phyloP scores from a whole-genome alignment of 2,888 invertebrate genomes.

The Hoplodrina blanda region DNA sequence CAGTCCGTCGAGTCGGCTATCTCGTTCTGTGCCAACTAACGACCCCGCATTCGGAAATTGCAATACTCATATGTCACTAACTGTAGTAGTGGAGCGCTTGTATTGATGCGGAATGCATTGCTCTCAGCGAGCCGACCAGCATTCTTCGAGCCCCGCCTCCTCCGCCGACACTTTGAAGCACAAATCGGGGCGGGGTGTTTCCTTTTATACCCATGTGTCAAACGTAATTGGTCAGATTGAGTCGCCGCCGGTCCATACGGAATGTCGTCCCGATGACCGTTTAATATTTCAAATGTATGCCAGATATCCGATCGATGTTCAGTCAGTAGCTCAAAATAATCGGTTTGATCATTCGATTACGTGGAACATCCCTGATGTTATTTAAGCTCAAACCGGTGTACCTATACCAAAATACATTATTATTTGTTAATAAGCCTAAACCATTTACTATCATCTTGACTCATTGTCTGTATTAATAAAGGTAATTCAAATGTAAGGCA shows the following conservation, averaged over 20 bases:
- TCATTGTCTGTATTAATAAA: not conserved
- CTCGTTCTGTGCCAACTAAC: conserved; percentile 76
- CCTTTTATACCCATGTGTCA: conserved; percentile 66
- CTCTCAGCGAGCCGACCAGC: conserved; percentile 71
- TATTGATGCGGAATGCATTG: conserved; percentile 81
- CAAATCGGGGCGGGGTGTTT: conserved; percentile 52
- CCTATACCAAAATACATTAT: not conserved
- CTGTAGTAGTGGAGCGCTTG: conserved; percentile 77
- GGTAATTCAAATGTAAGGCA: not conserved
- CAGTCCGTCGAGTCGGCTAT: conserved; percentile 73
- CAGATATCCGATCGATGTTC: conserved; percentile 56
- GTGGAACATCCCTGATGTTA: conserved; percentile 5
- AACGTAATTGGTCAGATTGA: conserved; percentile 66
- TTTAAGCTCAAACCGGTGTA: not conserved
- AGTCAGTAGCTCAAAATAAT: conserved; percentile 42
- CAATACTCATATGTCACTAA: conserved; percentile 87
- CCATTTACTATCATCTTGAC: not conserved
- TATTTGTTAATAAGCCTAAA: not conserved
- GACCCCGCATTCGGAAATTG: conserved; percentile 85
- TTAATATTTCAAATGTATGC: conserved; percentile 73
- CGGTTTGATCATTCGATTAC: conserved; percentile 27
- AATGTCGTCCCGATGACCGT: conserved; percentile 69
- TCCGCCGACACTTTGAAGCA: conserved; percentile 55
- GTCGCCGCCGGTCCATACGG: conserved; percentile 60
- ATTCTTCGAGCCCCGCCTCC: conserved; percentile 68